Evolutionary conservation across 2,113 vertebrate genomes (phyloP).

Genomic region (Cepphus grylle): DNA sequence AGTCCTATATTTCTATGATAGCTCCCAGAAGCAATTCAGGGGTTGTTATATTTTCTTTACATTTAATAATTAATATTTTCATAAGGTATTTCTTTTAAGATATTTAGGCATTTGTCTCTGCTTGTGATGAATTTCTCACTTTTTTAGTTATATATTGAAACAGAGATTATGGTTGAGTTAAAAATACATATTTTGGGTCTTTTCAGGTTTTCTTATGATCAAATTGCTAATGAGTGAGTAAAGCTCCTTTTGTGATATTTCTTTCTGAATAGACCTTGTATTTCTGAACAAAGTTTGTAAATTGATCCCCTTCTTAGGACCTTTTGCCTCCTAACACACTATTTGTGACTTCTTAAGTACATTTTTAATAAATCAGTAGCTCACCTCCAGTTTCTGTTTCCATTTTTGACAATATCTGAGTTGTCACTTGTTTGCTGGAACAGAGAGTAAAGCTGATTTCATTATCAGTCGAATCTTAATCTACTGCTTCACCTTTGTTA

Average conservation of each 20-base stretch:
- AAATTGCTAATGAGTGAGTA: not conserved
- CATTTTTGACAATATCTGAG: not conserved
- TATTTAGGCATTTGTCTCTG: not conserved
- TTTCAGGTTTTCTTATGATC: not conserved
- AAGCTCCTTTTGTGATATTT: not conserved
- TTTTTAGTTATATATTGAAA: not conserved
- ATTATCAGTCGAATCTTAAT: not conserved
- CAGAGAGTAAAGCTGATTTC: not conserved
- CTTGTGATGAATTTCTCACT: not conserved
- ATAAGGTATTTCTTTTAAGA: not conserved
- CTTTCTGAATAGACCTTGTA: not conserved
- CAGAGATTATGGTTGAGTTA: not conserved
- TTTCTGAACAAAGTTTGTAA: not conserved
- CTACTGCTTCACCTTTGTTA: not conserved
- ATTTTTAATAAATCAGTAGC: not conserved
- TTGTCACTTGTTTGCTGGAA: not conserved
- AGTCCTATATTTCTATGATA: not conserved
- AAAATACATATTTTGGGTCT: not conserved
- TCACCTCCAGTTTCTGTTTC: not conserved
- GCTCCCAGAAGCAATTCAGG: not conserved
- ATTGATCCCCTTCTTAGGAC: not conserved
- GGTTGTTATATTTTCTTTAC: not conserved
- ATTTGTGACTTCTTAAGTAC: not conserved
- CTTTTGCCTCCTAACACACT: not conserved
- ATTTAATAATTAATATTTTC: not conserved